Evolutionary conservation across 1,140 invertebrate species (phyloP), one percentile per base, ranked within the genome.

Genomic region (Rhagoletis zephyria): DNA sequence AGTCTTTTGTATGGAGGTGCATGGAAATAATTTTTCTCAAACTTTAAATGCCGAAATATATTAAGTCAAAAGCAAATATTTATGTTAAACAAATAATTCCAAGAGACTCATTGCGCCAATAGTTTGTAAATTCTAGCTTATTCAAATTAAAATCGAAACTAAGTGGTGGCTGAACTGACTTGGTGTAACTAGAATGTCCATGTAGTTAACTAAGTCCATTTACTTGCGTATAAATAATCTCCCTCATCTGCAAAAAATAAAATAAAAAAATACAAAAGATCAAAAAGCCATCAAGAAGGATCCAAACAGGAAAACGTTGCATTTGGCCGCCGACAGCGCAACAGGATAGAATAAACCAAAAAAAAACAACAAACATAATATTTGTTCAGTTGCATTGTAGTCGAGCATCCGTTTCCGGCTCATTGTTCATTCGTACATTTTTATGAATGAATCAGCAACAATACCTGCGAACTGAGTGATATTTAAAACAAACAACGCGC

Each of bases 311-410:
- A 12, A 74, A 56, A 56, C 10, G 51, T 10, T 56, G 10, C 5
- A 56, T 30, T 30, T 30, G 30, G 30, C 51, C 10, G 51, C 51
- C 10, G 14, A 40, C 3, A 30, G 9, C 30, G 19, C 30, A 30
- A 42, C 67, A 45, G 67, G 42, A 16, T 74, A 48, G 4, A 74
- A 16, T 14, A 45, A 74, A 74, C 10, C 40, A 77, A 77, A 77
- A 56, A 45, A 77, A 77, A 5, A 56, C 4, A 56, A 77, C 30
- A 56, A 51, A 45, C 12, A 5, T 48, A 81, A 16, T 81, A 56
- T 81, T 81, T 81, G 56, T 81, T 81, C 74, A 81, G n/a, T 81
- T 81, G 19, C 74, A 81, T 81, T 81, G 74, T 30, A 81, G 74
- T 10, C 48, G 48, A 48, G 48, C 48, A 81, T 81, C 74, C 74